Evolutionary conservation across 2,113 vertebrate species (phyloP).

Genomic region (Brachyhypopomus occidentalis): DNA sequence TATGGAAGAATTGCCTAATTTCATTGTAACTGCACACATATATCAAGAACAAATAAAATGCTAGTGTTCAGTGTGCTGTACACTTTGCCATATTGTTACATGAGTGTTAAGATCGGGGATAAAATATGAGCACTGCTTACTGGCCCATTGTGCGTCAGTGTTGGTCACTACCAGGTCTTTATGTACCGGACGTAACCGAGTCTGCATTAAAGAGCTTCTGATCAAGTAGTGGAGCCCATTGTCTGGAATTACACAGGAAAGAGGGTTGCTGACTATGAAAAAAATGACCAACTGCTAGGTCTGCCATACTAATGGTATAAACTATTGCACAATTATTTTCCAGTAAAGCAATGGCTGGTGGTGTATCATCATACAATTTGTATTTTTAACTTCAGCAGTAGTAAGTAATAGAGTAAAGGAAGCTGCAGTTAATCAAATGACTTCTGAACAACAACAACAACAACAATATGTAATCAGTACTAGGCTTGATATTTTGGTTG

Average conservation of each 20-base stretch:
- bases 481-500: too few relatives aligned
- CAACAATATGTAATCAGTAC: too few relatives aligned
- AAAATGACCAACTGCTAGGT: too few relatives aligned
- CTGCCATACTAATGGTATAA: background rate
- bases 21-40: background rate
- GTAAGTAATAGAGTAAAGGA: too few relatives aligned
- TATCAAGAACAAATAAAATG: background rate
- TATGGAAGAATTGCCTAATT: conserved; percentile 13
- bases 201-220: background rate
- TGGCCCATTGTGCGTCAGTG: background rate
- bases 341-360: background rate
- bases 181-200: background rate
- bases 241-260: background rate
- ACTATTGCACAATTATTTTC: background rate
- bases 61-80: background rate
- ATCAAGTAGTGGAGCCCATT: background rate
- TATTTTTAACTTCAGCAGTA: background rate
- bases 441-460: too few relatives aligned
- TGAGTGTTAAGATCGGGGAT: background rate
- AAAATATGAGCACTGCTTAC: background rate
- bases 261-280: background rate
- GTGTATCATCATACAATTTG: background rate
- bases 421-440: too few relatives aligned
- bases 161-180: background rate
- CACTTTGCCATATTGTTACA: background rate